Percentiles rank a stretch among this genome's conserved stretches.
These are phyloP conservation scores for Passerculus sandwichensis DNA, from an alignment of 2,797 vertebrate genomes.

Conservation along the genomic window DNA sequence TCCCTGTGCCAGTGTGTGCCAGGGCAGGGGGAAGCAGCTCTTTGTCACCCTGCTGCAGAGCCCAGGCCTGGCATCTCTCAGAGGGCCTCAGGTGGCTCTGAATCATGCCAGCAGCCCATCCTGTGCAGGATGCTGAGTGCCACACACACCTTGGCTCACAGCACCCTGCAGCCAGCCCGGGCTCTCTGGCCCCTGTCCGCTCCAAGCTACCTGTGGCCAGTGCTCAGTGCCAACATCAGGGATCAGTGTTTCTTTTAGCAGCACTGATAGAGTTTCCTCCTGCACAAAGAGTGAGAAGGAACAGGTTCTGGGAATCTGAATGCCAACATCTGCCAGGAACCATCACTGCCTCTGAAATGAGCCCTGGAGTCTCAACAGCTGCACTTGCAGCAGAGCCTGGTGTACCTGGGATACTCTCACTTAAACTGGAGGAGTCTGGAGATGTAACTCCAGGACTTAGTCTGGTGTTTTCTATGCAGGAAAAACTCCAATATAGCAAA, in stretches of 20 bases:
- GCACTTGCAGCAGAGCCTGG: not conserved
- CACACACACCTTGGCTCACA: fast-evolving
- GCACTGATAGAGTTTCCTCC: not conserved
- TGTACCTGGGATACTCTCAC: not conserved
- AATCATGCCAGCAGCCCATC: not conserved
- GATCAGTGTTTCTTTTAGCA: not conserved
- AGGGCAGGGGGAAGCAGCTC: not conserved
- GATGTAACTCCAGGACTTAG: not conserved
- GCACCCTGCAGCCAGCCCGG: not conserved
- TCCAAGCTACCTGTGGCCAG: not conserved
- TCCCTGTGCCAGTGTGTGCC: not conserved
- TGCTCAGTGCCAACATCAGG: not conserved
- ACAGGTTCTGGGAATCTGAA: not conserved
- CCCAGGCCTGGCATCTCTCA: not conserved
- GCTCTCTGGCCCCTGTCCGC: not conserved
- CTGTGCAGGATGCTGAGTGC: not conserved
- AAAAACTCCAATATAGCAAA: not conserved
- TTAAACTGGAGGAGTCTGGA: not conserved
- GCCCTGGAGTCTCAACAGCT: not conserved
- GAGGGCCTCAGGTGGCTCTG: not conserved
- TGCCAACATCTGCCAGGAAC: not conserved
- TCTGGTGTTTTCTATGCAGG: not conserved
- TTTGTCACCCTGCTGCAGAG: not conserved
- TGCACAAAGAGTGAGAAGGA: not conserved
- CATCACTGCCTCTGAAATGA: fast-evolving